phyloP scores from a whole-genome alignment of 2,888 invertebrate genomes.

The Rhingia rostrata region DNA sequence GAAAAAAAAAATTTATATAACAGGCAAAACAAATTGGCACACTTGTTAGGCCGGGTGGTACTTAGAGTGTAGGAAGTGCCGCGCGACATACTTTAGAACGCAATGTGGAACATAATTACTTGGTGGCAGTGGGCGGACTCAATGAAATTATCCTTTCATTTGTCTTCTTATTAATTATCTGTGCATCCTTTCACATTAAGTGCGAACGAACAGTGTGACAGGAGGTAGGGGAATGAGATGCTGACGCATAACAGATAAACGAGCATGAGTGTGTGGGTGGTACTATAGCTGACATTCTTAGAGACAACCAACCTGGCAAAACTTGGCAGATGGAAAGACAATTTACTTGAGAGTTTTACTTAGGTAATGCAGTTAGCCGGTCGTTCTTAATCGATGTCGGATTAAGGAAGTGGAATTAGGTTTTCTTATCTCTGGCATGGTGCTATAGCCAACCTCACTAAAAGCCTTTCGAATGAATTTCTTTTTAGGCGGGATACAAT shows the following conservation, averaged over 20 bases:
- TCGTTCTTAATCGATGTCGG: neutral
- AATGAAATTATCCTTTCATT: constrained; percentile 75
- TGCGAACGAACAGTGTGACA: constrained; percentile 44
- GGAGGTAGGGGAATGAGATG: constrained; percentile 36
- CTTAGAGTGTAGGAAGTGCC: constrained; percentile 2
- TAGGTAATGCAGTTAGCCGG: constrained; percentile 8
- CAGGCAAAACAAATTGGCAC: constrained; percentile 62
- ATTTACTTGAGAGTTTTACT: constrained; percentile 49
- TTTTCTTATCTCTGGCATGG: neutral
- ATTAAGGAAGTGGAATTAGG: neutral
- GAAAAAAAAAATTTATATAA: no score
- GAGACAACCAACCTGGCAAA: neutral
- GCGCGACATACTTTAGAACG: constrained; percentile 15
- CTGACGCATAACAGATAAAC: constrained; percentile 64
- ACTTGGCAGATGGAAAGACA: neutral
- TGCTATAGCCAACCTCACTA: neutral
- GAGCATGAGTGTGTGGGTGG: constrained; percentile 23
- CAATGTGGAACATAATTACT: constrained; percentile 69
- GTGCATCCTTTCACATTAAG: constrained; percentile 73
- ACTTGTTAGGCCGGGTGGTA: constrained; percentile 51
- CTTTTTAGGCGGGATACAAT: no score
- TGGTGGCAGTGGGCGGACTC: constrained; percentile 50
- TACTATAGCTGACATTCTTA: neutral
- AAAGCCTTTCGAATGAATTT: no score
- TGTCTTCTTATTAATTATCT: constrained; percentile 73